Base-by-base conservation (phyloP, 2,113 vertebrate genomes). In the Rhineura floridana region DNA sequence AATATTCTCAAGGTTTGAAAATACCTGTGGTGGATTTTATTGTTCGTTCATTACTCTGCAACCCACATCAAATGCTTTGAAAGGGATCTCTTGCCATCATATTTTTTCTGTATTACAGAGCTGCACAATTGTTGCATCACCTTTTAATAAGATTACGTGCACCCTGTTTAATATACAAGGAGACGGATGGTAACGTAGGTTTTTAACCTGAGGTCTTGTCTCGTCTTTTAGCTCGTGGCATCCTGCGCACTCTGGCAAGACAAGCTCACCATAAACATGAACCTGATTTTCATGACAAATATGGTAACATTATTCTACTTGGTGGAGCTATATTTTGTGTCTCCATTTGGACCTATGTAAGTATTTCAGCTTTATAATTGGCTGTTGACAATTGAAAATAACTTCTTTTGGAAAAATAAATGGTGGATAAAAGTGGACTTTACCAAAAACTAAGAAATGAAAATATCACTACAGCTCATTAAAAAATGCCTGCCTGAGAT, bases 271-370 rank as follows among this genome's bases (percentile, higher is more conserved):
- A 92, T 86, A 97, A 96, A 87, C 3, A 90, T 1, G 89, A 86
- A 59, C 95, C 95, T 0, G 33, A 90, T 93, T 98, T 98, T 88
- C 97, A 97, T 6, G 97, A 97, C 42, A 96, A 97, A 46, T 97
- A 97, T 0, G 97, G 97, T 33, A 97, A 95, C 86, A 52, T 94
- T 17, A 12, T 97, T 39, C 96, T 97, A 28, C 85, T 96, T 0
- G 88, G 94, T 2, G 97, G 97, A 90, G 39, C 86, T 0, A 1
- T 81, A 1, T 72, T 95, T 88, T 97, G 94, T 91, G 4, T 92
- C 33, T 0, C 93, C 69, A 30, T 94, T 63, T 98, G 97, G 97
- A 7, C 15, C 81, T 98, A 97, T 19, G 97, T 98, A 95, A 97
- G 97, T 97, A 55, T 19, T 88, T 23, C 72, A 2, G 81, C 62